Evolutionary conservation across 2,888 invertebrate genomes (phyloP).

Genomic region (Neuroscelio doddi): DNA sequence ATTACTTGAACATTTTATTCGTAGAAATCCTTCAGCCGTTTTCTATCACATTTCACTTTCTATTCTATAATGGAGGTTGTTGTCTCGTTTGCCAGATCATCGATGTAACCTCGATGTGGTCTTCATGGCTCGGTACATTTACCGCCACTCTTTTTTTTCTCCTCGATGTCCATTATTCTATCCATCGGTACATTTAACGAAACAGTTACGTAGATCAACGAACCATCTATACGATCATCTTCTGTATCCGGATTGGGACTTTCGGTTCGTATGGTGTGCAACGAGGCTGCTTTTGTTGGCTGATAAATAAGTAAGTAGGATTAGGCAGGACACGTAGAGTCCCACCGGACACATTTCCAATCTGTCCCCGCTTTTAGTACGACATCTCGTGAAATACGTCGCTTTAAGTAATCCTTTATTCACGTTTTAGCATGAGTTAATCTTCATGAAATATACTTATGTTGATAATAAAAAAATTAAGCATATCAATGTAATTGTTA

Average conservation of each 20-base stretch:
- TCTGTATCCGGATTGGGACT: conserved; percentile 36
- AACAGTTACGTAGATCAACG: conserved; percentile 15
- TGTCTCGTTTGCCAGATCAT: conserved; percentile 10
- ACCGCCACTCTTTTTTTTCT: neutral
- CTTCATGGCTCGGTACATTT: neutral
- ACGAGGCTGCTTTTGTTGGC: conserved; percentile 36
- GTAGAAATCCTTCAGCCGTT: conserved; percentile 30
- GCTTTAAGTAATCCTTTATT: neutral
- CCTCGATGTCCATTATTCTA: neutral
- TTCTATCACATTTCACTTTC: conserved; percentile 8
- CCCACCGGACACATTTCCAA: conserved; percentile 47
- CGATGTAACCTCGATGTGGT: neutral
- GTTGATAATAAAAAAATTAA: no score
- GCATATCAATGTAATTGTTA: no score
- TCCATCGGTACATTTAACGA: conserved; percentile 22
- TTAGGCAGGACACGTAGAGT: conserved; percentile 56
- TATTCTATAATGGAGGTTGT: conserved; percentile 25
- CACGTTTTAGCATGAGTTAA: no score
- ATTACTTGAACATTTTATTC: conserved; percentile 58
- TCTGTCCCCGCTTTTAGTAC: conserved; percentile 34
- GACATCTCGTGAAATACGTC: conserved; percentile 9
- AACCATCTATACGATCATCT: conserved; percentile 30
- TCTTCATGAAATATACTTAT: no score
- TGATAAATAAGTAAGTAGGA: conserved; percentile 61
- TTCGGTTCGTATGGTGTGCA: conserved; percentile 30